Evolutionary conservation across 2,888 invertebrate genomes (phyloP), one percentile per base, ranked within the genome.

Genomic region (Candidula unifasciata): DNA sequence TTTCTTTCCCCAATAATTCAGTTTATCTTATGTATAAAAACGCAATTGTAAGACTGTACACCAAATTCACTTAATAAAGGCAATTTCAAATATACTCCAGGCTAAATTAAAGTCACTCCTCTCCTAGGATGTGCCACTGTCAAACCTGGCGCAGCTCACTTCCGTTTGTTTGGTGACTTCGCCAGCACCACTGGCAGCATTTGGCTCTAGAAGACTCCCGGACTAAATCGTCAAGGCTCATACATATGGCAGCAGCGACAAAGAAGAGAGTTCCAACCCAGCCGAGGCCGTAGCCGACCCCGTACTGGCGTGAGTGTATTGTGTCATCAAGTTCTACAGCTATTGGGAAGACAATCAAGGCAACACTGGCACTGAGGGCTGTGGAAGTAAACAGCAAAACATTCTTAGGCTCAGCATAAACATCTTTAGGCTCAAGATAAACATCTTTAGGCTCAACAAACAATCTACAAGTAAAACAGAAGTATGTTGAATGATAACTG

Each of bases 241-340:
- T 92, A 87, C 92, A 92, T 30, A 93, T 87, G n/a, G 92, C 90
- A 21, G 92, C 90, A 71, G 90, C 89, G 60, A 91, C 89, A 87
- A 93, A 93, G 89, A 92, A 92, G 81, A 91, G 89, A 64, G 93
- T 89, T 44, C 92, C 91, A 21, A 90, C 93, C 93, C 93, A 93
- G 13, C 92, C 93, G 16, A 93, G 90, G 44, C 90, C 91, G 87
- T 92, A 93, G 18, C 93, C 93, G 73, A 91, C 89, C 16, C 93
- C 93, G 86, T 92, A 93, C 18, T 87, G 88, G 84, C 92, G 92
- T 5, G 88, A 87, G 68, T 84, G 86, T 69, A 91, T 88, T 66
- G 85, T 88, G 27, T 82, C 85, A 85, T 91, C 91, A 69, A 88
- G 84, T 84, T 92, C 91, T 69, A 93, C 89, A 64, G 91, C 91